Percentiles rank a stretch among this genome's conserved stretches.
phyloP scores from a whole-genome alignment of 2,888 invertebrate genomes.

The Norana najaformis region DNA sequence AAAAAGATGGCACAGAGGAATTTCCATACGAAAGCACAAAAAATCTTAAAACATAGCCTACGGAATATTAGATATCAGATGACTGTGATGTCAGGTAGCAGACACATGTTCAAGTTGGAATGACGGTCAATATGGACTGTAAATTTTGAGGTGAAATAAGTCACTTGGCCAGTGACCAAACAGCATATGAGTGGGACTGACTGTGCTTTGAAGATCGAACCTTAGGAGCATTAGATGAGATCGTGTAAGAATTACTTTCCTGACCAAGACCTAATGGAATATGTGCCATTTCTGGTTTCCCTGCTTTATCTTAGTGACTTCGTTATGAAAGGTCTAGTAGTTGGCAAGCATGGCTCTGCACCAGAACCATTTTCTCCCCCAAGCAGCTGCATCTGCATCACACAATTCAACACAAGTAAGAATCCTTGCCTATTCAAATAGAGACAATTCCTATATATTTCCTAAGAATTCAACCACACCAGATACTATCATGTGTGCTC shows the following conservation, averaged over 20 bases:
- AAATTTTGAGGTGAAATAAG: too few species aligned
- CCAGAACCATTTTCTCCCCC: background rate
- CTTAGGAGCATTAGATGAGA: slow-evolving; percentile 6
- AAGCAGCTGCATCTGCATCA: background rate
- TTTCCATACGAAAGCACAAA: background rate
- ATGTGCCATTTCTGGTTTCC: background rate
- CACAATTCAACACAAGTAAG: background rate
- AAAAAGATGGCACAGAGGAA: background rate
- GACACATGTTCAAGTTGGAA: too few species aligned
- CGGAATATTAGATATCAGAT: background rate
- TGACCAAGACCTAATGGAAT: background rate
- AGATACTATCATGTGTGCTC: background rate
- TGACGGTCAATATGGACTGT: too few species aligned
- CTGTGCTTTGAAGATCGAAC: background rate
- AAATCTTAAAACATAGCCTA: background rate
- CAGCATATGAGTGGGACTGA: background rate
- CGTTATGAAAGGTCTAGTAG: background rate
- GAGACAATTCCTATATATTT: background rate
- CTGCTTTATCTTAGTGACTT: background rate
- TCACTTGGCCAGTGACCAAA: background rate
- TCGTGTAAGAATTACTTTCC: too few species aligned
- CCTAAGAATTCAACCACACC: background rate
- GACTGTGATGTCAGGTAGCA: background rate
- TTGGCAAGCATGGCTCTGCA: background rate
- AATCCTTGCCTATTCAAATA: slow-evolving; percentile 2